A percentile compares a stretch with the other conserved stretches of the same genome.
phyloP scores from a whole-genome alignment of 2,797 vertebrate species.

The Chelonia mydas region DNA sequence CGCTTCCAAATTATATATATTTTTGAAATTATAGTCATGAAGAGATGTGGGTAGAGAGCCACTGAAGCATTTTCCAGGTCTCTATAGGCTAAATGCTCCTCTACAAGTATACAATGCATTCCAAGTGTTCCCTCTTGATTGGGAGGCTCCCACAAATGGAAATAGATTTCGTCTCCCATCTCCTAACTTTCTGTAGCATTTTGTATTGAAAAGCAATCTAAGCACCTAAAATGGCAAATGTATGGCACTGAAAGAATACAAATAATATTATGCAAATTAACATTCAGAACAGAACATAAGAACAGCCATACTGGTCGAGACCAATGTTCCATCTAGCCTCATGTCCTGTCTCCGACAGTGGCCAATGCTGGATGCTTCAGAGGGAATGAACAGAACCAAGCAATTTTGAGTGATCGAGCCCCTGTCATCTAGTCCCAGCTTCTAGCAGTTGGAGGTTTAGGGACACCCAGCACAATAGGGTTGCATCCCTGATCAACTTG shows the following conservation, averaged over 20 bases:
- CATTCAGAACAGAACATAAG: slow-evolving; percentile 1
- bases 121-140: slow-evolving; percentile 74
- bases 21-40: slow-evolving; percentile 66
- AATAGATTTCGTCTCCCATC: slow-evolving; percentile 64
- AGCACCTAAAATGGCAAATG: slow-evolving; percentile 62
- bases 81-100: slow-evolving; percentile 51
- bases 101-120: slow-evolving; percentile 63
- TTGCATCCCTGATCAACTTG: neutral
- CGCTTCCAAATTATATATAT: slow-evolving; percentile 58
- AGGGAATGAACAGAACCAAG: neutral
- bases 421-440: neutral
- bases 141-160: slow-evolving; percentile 69
- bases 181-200: slow-evolving; percentile 56
- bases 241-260: slow-evolving; percentile 74
- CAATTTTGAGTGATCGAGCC: neutral
- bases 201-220: neutral
- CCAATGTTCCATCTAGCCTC: neutral
- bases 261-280: slow-evolving; percentile 69
- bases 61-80: slow-evolving; percentile 53
- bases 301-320: neutral
- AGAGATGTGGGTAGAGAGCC: slow-evolving; percentile 47
- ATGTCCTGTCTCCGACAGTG: neutral
- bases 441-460: neutral
- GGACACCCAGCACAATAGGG: neutral
- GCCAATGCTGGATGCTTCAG: neutral